Evolutionary conservation across 2,113 vertebrate species (phyloP), one percentile per base, ranked within the genome.

Genomic region (Neotoma lepida): DNA sequence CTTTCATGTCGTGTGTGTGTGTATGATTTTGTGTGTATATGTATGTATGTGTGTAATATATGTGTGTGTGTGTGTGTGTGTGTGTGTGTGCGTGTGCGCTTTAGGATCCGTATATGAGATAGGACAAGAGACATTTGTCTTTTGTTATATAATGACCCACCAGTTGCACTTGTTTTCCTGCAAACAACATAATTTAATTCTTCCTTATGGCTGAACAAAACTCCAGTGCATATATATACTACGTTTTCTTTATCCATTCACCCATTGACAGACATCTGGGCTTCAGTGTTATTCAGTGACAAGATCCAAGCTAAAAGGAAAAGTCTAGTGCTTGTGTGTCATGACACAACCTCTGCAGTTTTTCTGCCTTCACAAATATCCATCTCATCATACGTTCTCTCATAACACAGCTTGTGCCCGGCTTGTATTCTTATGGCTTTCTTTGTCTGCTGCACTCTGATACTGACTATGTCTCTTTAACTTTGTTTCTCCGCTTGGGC

Each of bases 321-420:
- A 51, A 58, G 68, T 26, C 18, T 30, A 78, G 35, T 35, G 64
- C 74, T 63, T 70, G 8, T 12, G 26, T 33, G 10, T 24, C 63
- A 28, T 9, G 6, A 9, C 35, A 49, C 54, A 46, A 33, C 35
- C 30, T 76, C n/a, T 22, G 14, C 46, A 18, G n/a, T 46, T 54
- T 20, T 44, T 49, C n/a, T 10, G 18, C 12, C 26, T 63, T 64
- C 35, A 41, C n/a, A n/a, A 51, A 26, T 2, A 1, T 35, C 10
- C 14, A 8, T 35, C 17, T 33, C n/a, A 9, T 2, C 5, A 17
- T 26, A 6, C 8, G 9, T 61, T 35, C 7, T 86, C 33, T 18
- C 4, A 12, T 1, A 0, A 12, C 33, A 44, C 30, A 3, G 0
- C 84, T 66, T 39, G 24, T 22, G 4, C 20, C 28, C 20, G 8